These are phyloP conservation scores for Acanthosepion pharaonis DNA, from an alignment of 2,888 invertebrate genomes.

Conservation along the genomic window DNA sequence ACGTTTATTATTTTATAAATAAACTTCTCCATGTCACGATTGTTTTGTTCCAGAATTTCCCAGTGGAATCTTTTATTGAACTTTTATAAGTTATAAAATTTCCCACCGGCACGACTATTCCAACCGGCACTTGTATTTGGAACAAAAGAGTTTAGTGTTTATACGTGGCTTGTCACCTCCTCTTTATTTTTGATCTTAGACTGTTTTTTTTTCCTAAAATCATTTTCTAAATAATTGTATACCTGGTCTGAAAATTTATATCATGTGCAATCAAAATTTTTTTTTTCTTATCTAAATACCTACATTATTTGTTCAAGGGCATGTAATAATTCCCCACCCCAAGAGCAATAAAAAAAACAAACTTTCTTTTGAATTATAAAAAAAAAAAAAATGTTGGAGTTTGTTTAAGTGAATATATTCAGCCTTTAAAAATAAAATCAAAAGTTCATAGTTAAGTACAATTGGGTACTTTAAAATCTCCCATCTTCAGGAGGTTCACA, in stretches of 20 bases:
- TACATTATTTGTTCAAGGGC: background rate
- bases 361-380: background rate
- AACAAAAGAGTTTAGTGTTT: background rate
- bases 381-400: background rate
- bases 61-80: no score
- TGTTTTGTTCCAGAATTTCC: no score
- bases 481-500: no score
- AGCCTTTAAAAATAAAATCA: background rate
- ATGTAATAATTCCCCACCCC: background rate
- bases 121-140: no score
- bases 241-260: background rate
- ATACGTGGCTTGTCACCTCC: background rate
- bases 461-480: no score
- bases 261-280: background rate
- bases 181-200: background rate
- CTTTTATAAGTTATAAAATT: no score
- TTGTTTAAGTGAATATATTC: background rate
- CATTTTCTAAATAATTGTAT: background rate
- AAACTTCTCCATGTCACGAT: no score
- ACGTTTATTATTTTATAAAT: no score
- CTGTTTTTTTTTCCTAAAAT: background rate
- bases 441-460: no score
- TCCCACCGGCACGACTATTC: no score
- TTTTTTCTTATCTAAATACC: background rate
- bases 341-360: background rate